Evolutionary conservation across 2,888 invertebrate genomes (phyloP), one percentile per base, ranked within the genome.

Genomic region (Zhengitettix transpicula): DNA sequence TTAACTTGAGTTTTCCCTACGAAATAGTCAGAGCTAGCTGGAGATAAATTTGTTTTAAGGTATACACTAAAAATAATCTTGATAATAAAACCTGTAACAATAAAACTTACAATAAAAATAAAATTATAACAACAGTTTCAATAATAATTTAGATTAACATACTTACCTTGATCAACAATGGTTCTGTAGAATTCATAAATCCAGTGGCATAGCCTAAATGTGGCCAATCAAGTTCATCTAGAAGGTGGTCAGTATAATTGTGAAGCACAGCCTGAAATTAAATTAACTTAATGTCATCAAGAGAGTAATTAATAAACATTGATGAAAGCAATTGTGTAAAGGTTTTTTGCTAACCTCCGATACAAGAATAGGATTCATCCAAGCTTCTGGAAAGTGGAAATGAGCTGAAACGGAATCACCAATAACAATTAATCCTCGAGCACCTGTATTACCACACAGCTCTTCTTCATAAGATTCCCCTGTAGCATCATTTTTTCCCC

Each of bases 161-260:
- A 12, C 57, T 42, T 57, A 61, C 61, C 57, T 59, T 58, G 42
- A 70, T 68, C 10, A 70, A 63, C 52, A 66, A 62, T 44, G 70
- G 69, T 59, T 67, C 63, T 7, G 69, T 65, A 17, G 67, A 65
- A 62, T 70, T 70, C 62, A 64, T 66, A 61, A 66, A 70, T n/a
- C 71, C 77, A 64, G 77, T 77, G 9, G 68, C 69, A 58, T 71
- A 71, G 10, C 77, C 76, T 53, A 74, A 67, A 65, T 76, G 73
- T 9, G 78, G 78, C 77, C 77, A 78, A 64, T 77, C 76, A 14
- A 76, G 60, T 65, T 77, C 76, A 67, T 77, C 75, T 63, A 74
- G 71, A 42, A 75, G 52, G n/a, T 73, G 70, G 63, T 69, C 70
- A 5, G 70, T 69, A 15, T 72, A 63, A 61, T 72, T 69, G 59